Evolutionary conservation across 2,888 invertebrate species (phyloP).

Genomic region (Pyrrhosoma nymphula): DNA sequence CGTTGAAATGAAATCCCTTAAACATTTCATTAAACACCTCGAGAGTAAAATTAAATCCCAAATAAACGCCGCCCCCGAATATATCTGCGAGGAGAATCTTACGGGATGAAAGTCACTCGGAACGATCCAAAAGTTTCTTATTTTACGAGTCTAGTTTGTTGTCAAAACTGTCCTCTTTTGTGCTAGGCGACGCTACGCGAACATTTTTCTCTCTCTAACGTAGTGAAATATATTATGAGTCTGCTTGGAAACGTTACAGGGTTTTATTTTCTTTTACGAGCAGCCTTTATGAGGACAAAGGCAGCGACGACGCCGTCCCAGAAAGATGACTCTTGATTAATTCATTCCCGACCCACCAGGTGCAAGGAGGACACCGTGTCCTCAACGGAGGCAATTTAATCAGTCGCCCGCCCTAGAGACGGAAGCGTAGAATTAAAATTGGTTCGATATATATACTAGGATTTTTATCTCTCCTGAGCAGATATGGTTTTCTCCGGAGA

Average conservation of each 20-base stretch:
- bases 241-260: background rate
- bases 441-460: too few relatives aligned
- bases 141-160: too few relatives aligned
- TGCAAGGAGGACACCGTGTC: background rate
- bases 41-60: too few relatives aligned
- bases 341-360: background rate
- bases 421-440: too few relatives aligned
- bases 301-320: background rate
- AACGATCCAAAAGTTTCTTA: too few relatives aligned
- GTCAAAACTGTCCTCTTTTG: background rate
- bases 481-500: too few relatives aligned
- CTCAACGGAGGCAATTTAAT: background rate
- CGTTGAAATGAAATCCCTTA: too few relatives aligned
- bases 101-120: too few relatives aligned
- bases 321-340: constrained; percentile 13
- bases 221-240: background rate
- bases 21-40: too few relatives aligned
- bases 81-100: too few relatives aligned
- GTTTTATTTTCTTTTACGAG: background rate
- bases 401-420: background rate
- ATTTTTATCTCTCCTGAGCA: too few relatives aligned
- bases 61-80: too few relatives aligned
- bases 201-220: background rate
- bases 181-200: background rate
- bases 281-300: background rate